Conservation (phyloP, 2,113 vertebrate genomes). For the Rostratula benghalensis region DNA sequence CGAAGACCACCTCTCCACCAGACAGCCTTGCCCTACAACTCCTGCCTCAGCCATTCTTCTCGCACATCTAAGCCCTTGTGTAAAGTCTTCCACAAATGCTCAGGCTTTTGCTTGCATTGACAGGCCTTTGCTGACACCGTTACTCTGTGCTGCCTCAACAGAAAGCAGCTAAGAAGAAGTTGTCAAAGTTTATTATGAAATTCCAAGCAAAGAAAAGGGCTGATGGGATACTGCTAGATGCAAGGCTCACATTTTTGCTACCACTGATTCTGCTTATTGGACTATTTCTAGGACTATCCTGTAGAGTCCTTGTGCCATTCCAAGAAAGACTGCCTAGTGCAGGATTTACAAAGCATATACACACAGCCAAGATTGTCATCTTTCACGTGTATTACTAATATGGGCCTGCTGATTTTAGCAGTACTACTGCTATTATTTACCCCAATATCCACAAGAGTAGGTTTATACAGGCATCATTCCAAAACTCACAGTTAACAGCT, state of each 20-base stretch:
- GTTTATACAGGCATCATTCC: not conserved
- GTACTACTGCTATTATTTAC: not conserved
- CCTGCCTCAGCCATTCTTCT: not conserved
- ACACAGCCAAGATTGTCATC: not conserved
- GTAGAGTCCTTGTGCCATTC: not conserved
- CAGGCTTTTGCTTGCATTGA: not conserved
- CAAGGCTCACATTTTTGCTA: not conserved
- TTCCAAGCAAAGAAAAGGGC: not conserved
- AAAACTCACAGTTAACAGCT: not conserved
- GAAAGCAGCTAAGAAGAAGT: not conserved
- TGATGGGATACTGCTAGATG: not conserved
- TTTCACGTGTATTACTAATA: not conserved
- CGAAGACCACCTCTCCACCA: not conserved
- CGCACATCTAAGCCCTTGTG: not conserved
- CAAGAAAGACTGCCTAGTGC: not conserved
- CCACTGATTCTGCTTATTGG: not conserved
- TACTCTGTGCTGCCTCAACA: not conserved
- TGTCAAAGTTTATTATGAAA: conserved; percentile 38
- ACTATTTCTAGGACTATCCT: not conserved
- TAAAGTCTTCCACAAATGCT: not conserved
- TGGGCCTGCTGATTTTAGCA: not conserved
- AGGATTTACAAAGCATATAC: not conserved
- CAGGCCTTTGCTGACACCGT: conserved; percentile 1
- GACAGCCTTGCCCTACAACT: not conserved
- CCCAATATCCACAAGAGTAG: not conserved